Evolutionary conservation across 2,797 vertebrate species (phyloP).

Genomic region (Lutjanus campechanus): DNA sequence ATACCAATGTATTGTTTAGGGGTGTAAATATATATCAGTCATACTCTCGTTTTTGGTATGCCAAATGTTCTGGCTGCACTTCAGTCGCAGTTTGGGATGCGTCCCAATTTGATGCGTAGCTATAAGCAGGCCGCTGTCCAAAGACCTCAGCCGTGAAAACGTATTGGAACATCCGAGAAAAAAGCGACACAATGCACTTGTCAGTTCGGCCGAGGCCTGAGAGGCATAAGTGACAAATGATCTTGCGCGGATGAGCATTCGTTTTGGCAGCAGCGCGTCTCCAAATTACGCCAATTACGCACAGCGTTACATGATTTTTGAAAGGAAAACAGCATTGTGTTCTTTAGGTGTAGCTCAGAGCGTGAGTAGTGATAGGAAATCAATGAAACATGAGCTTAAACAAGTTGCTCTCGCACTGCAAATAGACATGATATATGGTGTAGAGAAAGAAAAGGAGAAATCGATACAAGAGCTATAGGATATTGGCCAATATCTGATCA

Average conservation of each 20-base stretch:
- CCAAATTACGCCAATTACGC: slow-evolving; percentile 56
- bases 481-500: background rate
- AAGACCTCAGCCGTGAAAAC: slow-evolving; percentile 53
- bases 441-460: background rate
- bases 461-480: background rate
- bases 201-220: slow-evolving; percentile 50
- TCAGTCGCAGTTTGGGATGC: slow-evolving; percentile 55
- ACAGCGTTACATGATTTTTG: slow-evolving; percentile 21
- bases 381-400: slow-evolving; percentile 43
- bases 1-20: slow-evolving; percentile 19
- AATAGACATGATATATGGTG: background rate
- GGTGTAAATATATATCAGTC: slow-evolving; percentile 5
- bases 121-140: slow-evolving; percentile 57
- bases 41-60: slow-evolving; percentile 37
- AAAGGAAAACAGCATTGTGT: slow-evolving; percentile 5
- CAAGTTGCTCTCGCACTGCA: slow-evolving; percentile 31
- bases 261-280: slow-evolving; percentile 32
- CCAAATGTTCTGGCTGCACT: slow-evolving; percentile 57
- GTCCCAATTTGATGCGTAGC: slow-evolving; percentile 44
- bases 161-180: slow-evolving; percentile 32
- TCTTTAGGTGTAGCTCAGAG: slow-evolving; percentile 11
- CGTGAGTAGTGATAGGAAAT: slow-evolving; percentile 24
- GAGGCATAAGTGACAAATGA: slow-evolving; percentile 38
- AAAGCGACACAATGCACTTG: slow-evolving; percentile 31
- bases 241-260: slow-evolving; percentile 31